These are phyloP conservation scores for Cheilosia variabilis DNA, from an alignment of 2,888 invertebrate species.

Conservation along the genomic window DNA sequence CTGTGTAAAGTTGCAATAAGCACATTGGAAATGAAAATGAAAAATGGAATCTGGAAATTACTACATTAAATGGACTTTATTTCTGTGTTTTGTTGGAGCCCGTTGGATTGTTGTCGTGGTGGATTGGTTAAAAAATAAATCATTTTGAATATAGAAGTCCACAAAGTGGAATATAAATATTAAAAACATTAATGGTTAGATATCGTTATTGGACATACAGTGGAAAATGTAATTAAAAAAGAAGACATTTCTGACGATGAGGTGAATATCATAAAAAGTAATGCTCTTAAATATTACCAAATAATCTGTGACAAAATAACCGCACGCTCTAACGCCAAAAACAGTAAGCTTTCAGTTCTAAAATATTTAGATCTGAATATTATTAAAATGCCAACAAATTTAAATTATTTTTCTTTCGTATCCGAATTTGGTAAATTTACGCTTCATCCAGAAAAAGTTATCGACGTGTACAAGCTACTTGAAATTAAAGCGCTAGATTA, in stretches of 20 bases:
- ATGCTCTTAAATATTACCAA: conserved; percentile 3
- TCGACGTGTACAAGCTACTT: background rate
- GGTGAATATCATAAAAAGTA: background rate
- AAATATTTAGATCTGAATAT: background rate
- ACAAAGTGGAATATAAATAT: no score
- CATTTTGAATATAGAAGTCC: no score
- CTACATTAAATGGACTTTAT: no score
- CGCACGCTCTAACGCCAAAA: background rate
- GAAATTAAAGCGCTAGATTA: background rate
- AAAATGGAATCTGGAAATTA: no score
- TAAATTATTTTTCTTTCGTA: no score
- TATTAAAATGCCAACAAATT: background rate
- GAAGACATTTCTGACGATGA: background rate
- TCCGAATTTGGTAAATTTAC: background rate
- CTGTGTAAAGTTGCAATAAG: no score
- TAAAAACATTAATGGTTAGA: no score
- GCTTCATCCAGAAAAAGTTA: background rate
- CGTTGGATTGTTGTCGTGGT: no score
- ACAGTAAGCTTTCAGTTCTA: background rate
- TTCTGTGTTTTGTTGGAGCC: no score
- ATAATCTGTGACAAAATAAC: background rate
- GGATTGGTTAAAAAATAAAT: no score
- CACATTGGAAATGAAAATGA: no score
- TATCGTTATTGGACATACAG: no score
- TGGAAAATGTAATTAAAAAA: background rate